Evolutionary conservation across 2,888 invertebrate genomes (phyloP), one percentile per base, ranked within the genome.

Genomic region (Drosophila yooni): DNA sequence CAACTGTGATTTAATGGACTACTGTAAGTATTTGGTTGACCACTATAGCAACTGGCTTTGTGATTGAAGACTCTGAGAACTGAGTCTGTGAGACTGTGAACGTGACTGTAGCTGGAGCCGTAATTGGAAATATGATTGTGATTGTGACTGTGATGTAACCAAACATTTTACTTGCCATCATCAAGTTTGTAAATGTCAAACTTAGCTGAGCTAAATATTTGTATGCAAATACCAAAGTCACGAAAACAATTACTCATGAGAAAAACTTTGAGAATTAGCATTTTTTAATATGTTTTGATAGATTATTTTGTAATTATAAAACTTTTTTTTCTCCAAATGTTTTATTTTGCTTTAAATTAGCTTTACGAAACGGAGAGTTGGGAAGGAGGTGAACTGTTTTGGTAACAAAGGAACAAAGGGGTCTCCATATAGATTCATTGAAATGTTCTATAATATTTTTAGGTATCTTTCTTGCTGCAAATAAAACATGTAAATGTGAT

Each of bases 141-240:
- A 27, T 8, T 56, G 21, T 25, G 18, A 21, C 3, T 11, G 21
- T 53, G 21, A 34, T 18, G 2, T 34, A 25, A 34, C 25, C 25
- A 25, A 36, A n/a, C 11, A 27, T 36, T 34, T 25, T 18, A 36
- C 34, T 36, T 34, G 25, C 25, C 18, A 11, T 7, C 25, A 36
- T 46, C 11, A 27, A 36, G 13, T 18, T 27, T 56, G 27, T 27
- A 38, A 38, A 38, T 56, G 54, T 38, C 54, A 36, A 38, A 56
- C 27, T 27, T 18, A 7, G 6, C 54, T 38, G 27, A n/a, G 38
- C 36, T n/a, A 13, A 56, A 27, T 27, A 27, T 56, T 38, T 56
- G 11, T 18, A 53, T 34, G 53, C 34, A 34, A 53, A 53, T 53
- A 25, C 10, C 15, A 33, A 34, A 21, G 53, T 34, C 53, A 53